phyloP scores from a whole-genome alignment of 2,888 invertebrate species.

The Eupithecia subumbrata region DNA sequence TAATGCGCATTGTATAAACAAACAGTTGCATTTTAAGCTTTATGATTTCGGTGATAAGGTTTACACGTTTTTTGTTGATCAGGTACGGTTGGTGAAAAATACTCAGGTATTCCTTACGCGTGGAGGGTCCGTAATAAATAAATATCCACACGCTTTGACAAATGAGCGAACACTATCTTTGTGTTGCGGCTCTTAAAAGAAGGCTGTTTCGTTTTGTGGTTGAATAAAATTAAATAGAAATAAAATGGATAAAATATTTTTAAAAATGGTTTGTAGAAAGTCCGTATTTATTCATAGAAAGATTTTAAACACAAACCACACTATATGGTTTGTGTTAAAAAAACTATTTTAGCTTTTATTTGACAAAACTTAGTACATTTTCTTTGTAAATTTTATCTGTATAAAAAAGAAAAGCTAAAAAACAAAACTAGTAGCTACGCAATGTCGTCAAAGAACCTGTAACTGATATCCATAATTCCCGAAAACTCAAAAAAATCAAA shows the following conservation, averaged over 20 bases:
- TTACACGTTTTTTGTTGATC: slow-evolving; percentile 34
- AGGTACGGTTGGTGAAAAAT: slow-evolving; percentile 33
- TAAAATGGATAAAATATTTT: slow-evolving; percentile 10
- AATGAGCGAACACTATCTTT: slow-evolving; percentile 79
- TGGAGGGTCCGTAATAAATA: slow-evolving; percentile 80
- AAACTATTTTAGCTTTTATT: not conserved
- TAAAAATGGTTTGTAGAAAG: not conserved
- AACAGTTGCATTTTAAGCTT: slow-evolving; percentile 41
- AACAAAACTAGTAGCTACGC: not conserved
- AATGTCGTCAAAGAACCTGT: not conserved
- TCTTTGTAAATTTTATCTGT: not conserved
- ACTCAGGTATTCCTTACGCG: slow-evolving; percentile 70
- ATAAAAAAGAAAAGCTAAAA: not conserved
- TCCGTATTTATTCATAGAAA: not conserved
- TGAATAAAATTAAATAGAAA: slow-evolving; percentile 22
- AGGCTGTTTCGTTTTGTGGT: slow-evolving; percentile 48
- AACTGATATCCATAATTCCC: not conserved
- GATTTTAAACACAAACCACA: not conserved
- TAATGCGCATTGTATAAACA: slow-evolving; percentile 9
- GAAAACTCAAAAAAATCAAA: slow-evolving; percentile 4
- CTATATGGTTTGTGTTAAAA: too few species aligned
- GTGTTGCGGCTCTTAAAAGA: slow-evolving; percentile 63
- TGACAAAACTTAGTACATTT: not conserved
- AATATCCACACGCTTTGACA: slow-evolving; percentile 78
- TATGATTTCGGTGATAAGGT: slow-evolving; percentile 39